A percentile compares a stretch with the other conserved stretches of the same genome.
Evolutionary conservation across 2,797 vertebrate genomes (phyloP).

Genomic region (Darevskia mixta): DNA sequence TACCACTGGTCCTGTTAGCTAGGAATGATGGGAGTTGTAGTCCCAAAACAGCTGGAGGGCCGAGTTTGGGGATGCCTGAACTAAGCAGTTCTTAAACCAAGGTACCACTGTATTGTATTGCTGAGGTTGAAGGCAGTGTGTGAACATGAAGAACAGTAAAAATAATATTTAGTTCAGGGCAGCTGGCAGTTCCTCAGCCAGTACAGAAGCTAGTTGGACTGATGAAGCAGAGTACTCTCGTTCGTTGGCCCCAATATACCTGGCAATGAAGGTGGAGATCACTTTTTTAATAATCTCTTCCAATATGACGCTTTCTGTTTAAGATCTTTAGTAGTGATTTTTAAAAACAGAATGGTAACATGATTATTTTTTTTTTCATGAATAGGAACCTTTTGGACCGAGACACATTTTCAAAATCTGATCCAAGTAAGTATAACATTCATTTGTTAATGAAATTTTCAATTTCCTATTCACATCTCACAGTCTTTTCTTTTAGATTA

Average conservation of each 20-base stretch:
- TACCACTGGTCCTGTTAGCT: too few relatives aligned
- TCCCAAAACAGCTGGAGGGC: too few relatives aligned
- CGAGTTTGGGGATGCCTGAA: too few relatives aligned
- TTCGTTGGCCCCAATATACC: too few relatives aligned
- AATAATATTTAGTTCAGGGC: too few relatives aligned
- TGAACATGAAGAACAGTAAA: too few relatives aligned
- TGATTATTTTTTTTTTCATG: constrained; percentile 70
- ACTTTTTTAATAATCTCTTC: neutral
- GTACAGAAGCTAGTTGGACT: neutral
- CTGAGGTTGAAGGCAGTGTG: too few relatives aligned
- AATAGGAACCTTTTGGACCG: constrained; percentile 96
- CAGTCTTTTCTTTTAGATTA: neutral
- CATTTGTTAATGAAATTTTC: neutral
- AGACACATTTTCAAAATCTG: constrained; percentile 99
- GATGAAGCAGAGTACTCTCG: neutral
- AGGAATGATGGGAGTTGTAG: too few relatives aligned
- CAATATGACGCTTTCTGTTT: neutral
- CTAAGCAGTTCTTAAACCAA: too few relatives aligned
- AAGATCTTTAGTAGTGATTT: constrained; percentile 1
- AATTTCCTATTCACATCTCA: neutral
- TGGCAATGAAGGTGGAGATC: neutral
- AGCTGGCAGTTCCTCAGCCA: neutral
- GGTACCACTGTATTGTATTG: too few relatives aligned
- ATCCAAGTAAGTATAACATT: constrained; percentile 91
- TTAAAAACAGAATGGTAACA: constrained; percentile 21